Evolutionary conservation across 2,888 invertebrate species (phyloP).

Genomic region (Byasa hedistus): DNA sequence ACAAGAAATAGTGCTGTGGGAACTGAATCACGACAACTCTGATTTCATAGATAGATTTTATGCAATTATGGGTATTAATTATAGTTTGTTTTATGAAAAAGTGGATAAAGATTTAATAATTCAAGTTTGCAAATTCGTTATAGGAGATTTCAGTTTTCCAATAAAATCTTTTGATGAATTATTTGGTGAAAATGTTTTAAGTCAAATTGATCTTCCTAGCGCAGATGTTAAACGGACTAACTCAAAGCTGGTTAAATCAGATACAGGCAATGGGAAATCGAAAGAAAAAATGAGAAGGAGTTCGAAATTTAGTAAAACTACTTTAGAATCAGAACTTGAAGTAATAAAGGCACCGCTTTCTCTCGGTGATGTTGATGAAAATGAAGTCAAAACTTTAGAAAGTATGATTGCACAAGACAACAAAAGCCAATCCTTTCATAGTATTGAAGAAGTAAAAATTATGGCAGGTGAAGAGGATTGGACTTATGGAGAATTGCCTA

Average conservation of each 20-base stretch:
- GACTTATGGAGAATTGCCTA: conserved; percentile 67
- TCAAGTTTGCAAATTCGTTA: conserved; percentile 69
- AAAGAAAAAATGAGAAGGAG: conserved; percentile 51
- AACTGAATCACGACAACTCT: conserved; percentile 63
- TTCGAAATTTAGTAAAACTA: conserved; percentile 54
- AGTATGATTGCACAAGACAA: conserved; percentile 44
- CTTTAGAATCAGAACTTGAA: conserved; percentile 46
- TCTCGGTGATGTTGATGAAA: conserved; percentile 37
- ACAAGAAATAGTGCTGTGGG: conserved; percentile 65
- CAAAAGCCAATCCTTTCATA: conserved; percentile 38
- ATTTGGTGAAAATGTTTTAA: conserved; percentile 66
- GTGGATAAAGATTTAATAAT: conserved; percentile 78
- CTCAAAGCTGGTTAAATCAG: conserved; percentile 62
- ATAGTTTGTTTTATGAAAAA: conserved; percentile 78
- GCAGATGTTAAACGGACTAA: conserved; percentile 62
- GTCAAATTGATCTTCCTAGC: conserved; percentile 56
- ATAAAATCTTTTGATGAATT: conserved; percentile 56
- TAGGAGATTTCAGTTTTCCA: conserved; percentile 62
- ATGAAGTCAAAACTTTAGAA: conserved; percentile 41
- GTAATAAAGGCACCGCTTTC: conserved; percentile 50
- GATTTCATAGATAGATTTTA: conserved; percentile 81
- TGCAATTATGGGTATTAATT: conserved; percentile 77
- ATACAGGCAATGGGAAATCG: conserved; percentile 49
- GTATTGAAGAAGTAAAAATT: conserved; percentile 47
- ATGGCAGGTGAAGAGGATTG: conserved; percentile 71